Conservation (phyloP, 2,113 vertebrate genomes). For the Cynopterus brachyotis region DNA sequence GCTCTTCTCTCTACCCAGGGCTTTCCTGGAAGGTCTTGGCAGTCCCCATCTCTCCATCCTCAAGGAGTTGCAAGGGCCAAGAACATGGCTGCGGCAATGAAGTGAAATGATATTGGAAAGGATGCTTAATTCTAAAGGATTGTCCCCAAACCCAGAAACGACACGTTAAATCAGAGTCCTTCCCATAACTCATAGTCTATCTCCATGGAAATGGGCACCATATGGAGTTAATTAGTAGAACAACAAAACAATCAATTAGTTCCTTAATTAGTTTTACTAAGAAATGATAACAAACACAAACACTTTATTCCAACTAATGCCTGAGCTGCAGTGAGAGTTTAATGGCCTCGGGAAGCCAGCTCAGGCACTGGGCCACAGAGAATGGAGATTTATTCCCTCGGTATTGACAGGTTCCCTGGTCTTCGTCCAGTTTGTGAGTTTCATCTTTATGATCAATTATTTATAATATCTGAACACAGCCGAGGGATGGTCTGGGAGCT, state of each 20-base stretch:
- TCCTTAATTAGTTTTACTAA: constrained; percentile 89
- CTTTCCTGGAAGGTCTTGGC: background rate
- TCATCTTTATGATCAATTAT: constrained; percentile 87
- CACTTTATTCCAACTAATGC: constrained; percentile 86
- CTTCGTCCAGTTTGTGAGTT: constrained; percentile 78
- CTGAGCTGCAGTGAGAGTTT: constrained; percentile 79
- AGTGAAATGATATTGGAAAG: constrained; percentile 65
- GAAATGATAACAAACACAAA: constrained; percentile 89
- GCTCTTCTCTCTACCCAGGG: background rate
- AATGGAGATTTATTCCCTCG: constrained; percentile 80
- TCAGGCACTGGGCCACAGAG: constrained; percentile 63
- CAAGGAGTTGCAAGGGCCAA: background rate
- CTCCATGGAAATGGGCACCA: constrained; percentile 89
- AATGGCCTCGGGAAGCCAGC: constrained; percentile 81
- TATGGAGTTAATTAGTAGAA: constrained; percentile 90
- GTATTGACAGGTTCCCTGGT: constrained; percentile 80
- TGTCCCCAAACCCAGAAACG: constrained; percentile 79
- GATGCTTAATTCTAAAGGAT: constrained; percentile 78
- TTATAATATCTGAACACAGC: constrained; percentile 81
- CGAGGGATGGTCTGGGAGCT: constrained; percentile 71
- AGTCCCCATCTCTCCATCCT: background rate
- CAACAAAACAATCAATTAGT: constrained; percentile 91
- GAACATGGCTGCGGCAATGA: background rate
- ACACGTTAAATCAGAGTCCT: constrained; percentile 80
- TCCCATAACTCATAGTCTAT: constrained; percentile 87